Evolutionary conservation across 2,113 vertebrate species (phyloP).

Genomic region (Platysteira castanea): DNA sequence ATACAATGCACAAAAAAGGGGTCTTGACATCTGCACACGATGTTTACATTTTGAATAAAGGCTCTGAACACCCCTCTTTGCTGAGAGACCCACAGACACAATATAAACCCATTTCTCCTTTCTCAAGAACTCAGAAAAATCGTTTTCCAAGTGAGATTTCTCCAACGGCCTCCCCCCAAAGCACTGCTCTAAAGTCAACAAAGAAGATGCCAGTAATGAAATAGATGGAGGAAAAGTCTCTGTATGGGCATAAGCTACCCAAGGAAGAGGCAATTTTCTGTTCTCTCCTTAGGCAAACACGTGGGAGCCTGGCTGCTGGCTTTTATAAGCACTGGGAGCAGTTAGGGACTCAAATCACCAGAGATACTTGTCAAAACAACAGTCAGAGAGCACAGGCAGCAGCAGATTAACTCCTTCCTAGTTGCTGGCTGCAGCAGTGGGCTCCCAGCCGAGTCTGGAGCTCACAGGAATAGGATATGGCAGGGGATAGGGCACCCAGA

Average conservation of each 20-base stretch:
- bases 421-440: not conserved
- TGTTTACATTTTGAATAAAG: not conserved
- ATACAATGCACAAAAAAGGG: not conserved
- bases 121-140: not conserved
- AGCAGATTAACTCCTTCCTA: constrained; percentile 40
- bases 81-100: not conserved
- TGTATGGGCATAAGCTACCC: not conserved
- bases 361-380: constrained; percentile 60
- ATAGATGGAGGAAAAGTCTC: not conserved
- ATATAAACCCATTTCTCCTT: not conserved
- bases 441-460: not conserved
- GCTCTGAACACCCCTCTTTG: not conserved
- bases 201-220: not conserved
- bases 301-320: constrained; percentile 11
- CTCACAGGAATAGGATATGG: not conserved
- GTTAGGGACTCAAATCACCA: constrained; percentile 54
- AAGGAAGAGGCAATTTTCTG: constrained; percentile 15
- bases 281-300: constrained; percentile 38
- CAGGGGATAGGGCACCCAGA: not conserved
- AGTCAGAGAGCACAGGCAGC: constrained; percentile 33
- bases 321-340: constrained; percentile 51
- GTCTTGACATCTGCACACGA: not conserved
- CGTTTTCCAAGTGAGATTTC: not conserved
- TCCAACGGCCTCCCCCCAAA: not conserved
- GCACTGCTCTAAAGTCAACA: not conserved